Evolutionary conservation across 2,888 invertebrate species (phyloP).

Genomic region (Eupithecia centaureata): DNA sequence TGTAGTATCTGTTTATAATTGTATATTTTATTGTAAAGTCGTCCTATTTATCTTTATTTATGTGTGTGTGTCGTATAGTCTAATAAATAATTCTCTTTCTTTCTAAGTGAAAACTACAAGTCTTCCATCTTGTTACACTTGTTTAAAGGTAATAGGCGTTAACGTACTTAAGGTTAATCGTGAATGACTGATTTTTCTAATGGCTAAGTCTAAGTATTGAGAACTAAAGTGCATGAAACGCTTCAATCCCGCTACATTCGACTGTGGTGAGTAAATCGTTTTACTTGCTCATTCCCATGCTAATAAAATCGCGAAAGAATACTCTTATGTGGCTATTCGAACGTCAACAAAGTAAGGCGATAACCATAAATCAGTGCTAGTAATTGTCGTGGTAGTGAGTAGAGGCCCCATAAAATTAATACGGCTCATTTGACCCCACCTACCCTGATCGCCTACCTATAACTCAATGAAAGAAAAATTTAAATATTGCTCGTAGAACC

Average conservation of each 20-base stretch:
- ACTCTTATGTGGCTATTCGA: slow-evolving; percentile 14
- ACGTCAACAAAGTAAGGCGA: slow-evolving; percentile 33
- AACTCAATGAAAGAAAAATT: slow-evolving; percentile 44
- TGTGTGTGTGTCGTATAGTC: too few species aligned
- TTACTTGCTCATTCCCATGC: not conserved
- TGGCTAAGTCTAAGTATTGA: not conserved
- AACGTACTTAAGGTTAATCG: not conserved
- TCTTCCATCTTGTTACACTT: too few species aligned
- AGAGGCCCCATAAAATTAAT: slow-evolving; percentile 48
- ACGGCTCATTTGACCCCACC: slow-evolving; percentile 47
- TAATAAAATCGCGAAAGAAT: slow-evolving; percentile 12
- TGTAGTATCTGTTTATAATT: too few species aligned
- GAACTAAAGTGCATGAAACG: not conserved
- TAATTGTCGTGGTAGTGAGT: slow-evolving; percentile 36
- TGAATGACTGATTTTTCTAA: not conserved
- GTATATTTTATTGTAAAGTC: too few species aligned
- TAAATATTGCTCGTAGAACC: slow-evolving; percentile 45
- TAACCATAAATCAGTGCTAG: slow-evolving; percentile 37
- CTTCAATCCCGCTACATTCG: not conserved
- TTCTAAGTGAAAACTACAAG: too few species aligned
- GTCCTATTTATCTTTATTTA: too few species aligned
- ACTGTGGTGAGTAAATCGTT: not conserved
- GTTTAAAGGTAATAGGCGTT: too few species aligned
- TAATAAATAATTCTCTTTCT: too few species aligned
- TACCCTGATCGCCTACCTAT: slow-evolving; percentile 44